Evolutionary conservation across 2,113 vertebrate genomes (phyloP), one percentile per base, ranked within the genome.

Genomic region (Oryzias curvinotus): DNA sequence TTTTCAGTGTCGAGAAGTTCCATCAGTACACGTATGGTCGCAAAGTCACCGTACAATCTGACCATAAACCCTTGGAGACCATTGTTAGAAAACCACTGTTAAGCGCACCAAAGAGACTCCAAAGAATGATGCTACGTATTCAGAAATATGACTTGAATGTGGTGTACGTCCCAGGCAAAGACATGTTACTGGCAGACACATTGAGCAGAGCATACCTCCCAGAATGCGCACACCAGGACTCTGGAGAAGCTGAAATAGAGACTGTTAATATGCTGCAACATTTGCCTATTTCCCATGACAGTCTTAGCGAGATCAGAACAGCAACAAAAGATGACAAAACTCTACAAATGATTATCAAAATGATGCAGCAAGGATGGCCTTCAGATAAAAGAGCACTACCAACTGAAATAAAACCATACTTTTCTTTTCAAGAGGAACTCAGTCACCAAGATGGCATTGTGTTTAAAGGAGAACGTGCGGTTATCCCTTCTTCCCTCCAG

Each of bases 1-100:
- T 75, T 1, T 71, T 58, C n/a, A 48, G 54, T 4, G 55, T 30
- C 15, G 52, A 72, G 14, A 73, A 30, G 14, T 77, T 62, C 12
- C 53, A 71, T 26, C 57, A 63, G 6, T 65, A 65, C 8, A 65
- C 56, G 0, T 73, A 57, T 30, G 47, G 46, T 0, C 14, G 46
- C 1, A 25, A 66, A 10, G 57, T 62, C 0, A 71, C 28, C 0
- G 36, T 62, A 0, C 42, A 77, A 7, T 43, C n/a, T 26, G 53
- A 55, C 13, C 53, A 55, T 6, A 65, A 48, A 4, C 21, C 21
- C 21, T 21, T 21, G 2, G 21, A 21, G 21, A 21, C 21, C 21
- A 21, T 21, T 21, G 41, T 4, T 25, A 65, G 30, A 55, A 42
- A 65, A 19, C 52, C 28, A 41, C 18, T 63, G 0, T 18, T 56